Evolutionary conservation across 2,888 invertebrate genomes (phyloP), one percentile per base, ranked within the genome.

Genomic region (Andrena haemorrhoa): DNA sequence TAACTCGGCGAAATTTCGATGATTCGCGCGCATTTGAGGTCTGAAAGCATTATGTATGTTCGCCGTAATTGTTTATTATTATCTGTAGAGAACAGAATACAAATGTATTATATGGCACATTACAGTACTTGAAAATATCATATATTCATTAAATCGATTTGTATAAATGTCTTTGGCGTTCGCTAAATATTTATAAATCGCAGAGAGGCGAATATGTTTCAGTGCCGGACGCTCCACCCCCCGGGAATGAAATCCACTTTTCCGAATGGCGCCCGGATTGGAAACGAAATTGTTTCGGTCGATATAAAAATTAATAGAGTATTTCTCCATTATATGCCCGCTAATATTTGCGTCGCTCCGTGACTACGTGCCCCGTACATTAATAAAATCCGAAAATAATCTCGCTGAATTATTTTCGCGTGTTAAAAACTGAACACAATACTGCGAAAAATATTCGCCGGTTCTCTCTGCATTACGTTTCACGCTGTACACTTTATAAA

Each of bases 241-340:
- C 23, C 10, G 6, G 58, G 51, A 47, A 41, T 60, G 31, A 53
- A 61, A 49, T n/a, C 41, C 61, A 51, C n/a, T 53, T 53, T 53
- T 20, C 8, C 51, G 16, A 35, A 41, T 53, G 51, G 26, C 53
- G 47, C 5, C 20, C 65, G 35, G 33, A 61, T 71, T 76, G 70
- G 26, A 53, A 35, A 61, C 41, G 35, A 76, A 71, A 76, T 71
- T 71, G 71, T 76, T 65, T 65, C n/a, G 47, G 53, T 47, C 16
- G 51, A 10, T 61, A 70, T 63, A 77, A 76, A 77, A 79, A 71
- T 66, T 77, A 71, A 71, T 65, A 61, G 31, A 71, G 60, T 65
- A 41, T 58, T 33, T 47, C 8, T 8, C 41, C 51, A 65, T 77
- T 77, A 29, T 41, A 16, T 10, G 6, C 4, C 4, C 16, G 41